Conservation (phyloP, 2,888 invertebrate genomes). For the Hedychridium roseum region DNA sequence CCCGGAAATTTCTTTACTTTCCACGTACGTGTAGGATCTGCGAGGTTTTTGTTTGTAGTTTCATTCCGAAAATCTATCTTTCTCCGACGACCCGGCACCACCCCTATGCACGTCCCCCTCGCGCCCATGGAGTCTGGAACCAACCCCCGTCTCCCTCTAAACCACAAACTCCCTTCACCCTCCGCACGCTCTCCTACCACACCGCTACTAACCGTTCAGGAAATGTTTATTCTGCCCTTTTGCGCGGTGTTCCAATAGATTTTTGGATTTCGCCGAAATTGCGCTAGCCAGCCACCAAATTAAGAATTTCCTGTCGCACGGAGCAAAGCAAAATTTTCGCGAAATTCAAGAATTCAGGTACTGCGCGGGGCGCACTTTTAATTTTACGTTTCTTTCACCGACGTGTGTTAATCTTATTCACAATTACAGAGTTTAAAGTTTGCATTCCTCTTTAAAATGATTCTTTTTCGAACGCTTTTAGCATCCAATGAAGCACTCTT, state of each 20-base stretch:
- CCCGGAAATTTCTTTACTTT: neutral
- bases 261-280: constrained; percentile 42
- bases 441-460: no score
- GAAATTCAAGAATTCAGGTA: no score
- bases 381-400: no score
- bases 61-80: constrained; percentile 35
- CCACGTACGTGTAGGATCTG: constrained; percentile 9
- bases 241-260: constrained; percentile 43
- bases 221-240: constrained; percentile 56
- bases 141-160: constrained; percentile 39
- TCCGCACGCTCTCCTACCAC: constrained; percentile 30
- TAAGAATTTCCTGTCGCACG: no score
- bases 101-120: constrained; percentile 29
- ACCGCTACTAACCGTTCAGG: constrained; percentile 56
- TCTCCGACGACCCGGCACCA: constrained; percentile 21
- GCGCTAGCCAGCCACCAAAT: neutral
- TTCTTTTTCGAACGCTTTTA: no score
- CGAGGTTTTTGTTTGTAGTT: constrained; percentile 36
- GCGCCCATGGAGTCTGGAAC: constrained; percentile 43
- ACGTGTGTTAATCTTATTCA: no score
- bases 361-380: no score
- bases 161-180: constrained; percentile 51
- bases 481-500: no score
- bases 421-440: no score
- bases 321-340: no score